These are phyloP conservation scores for Ridgeia piscesae DNA, from an alignment of 1,140 invertebrate species.

Conservation along the genomic window DNA sequence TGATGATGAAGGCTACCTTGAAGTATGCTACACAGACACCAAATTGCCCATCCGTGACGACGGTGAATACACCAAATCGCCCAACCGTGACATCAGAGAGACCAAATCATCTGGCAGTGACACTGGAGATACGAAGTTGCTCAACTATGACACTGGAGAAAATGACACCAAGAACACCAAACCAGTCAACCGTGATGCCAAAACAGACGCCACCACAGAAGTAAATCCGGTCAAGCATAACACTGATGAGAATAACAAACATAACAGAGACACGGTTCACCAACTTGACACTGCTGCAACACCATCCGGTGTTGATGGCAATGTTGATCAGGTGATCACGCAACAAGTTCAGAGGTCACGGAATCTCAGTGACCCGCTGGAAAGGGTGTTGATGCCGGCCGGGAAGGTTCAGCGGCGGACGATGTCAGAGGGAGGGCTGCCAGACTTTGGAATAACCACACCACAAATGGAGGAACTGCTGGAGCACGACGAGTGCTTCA, in stretches of 20 bases:
- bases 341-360: neutral
- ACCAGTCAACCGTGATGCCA: neutral
- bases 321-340: neutral
- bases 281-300: neutral
- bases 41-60: neutral
- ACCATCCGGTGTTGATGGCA: neutral
- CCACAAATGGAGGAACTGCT: conserved; percentile 46
- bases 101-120: no score
- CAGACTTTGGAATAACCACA: neutral
- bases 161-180: neutral
- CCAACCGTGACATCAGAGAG: neutral
- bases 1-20: conserved; percentile 45
- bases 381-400: neutral
- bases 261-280: neutral
- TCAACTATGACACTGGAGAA: neutral
- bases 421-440: neutral
- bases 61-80: neutral
- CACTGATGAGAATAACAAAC: neutral
- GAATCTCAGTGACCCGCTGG: neutral
- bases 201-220: neutral
- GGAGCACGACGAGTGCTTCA: conserved; percentile 52
- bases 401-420: conserved; percentile 7
- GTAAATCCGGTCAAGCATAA: neutral
- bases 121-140: conserved; percentile 2
- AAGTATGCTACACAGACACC: conserved; percentile 42